Percentiles rank a stretch among this genome's conserved stretches.
phyloP scores from a whole-genome alignment of 2,888 invertebrate species.

The Opisthograptis luteolata region DNA sequence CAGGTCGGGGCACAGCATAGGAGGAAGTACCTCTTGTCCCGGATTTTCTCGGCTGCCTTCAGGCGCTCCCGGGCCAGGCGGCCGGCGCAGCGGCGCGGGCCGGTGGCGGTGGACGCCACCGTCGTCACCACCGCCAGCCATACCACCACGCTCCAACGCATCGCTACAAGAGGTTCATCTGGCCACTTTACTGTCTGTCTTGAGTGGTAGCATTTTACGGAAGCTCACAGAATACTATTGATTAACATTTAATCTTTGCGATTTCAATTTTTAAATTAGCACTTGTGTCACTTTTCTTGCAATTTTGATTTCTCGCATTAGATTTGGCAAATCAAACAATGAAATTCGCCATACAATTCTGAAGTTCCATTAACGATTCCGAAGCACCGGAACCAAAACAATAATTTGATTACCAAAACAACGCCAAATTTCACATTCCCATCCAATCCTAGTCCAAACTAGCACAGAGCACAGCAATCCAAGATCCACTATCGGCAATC shows the following conservation, averaged over 20 bases:
- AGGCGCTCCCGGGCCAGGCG: conserved; percentile 70
- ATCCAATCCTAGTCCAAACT: conserved; percentile 6
- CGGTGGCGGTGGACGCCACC: conserved; percentile 38
- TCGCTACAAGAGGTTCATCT: conserved; percentile 44
- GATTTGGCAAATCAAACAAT: neutral
- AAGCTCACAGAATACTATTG: neutral
- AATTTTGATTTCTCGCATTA: neutral
- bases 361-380: neutral
- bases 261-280: neutral
- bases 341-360: neutral
- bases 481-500: conserved; percentile 27
- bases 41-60: conserved; percentile 76
- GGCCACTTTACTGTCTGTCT: conserved; percentile 25
- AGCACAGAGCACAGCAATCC: conserved; percentile 23
- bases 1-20: conserved; percentile 70
- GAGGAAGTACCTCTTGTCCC: conserved; percentile 72
- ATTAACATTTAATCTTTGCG: neutral
- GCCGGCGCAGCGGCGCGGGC: conserved; percentile 70
- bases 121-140: conserved; percentile 44
- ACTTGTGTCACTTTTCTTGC: neutral
- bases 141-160: conserved; percentile 59
- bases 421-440: neutral
- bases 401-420: neutral
- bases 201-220: neutral
- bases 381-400: conserved; percentile 8